phyloP scores from a whole-genome alignment of 2,888 invertebrate species.

The Lymantria dispar region DNA sequence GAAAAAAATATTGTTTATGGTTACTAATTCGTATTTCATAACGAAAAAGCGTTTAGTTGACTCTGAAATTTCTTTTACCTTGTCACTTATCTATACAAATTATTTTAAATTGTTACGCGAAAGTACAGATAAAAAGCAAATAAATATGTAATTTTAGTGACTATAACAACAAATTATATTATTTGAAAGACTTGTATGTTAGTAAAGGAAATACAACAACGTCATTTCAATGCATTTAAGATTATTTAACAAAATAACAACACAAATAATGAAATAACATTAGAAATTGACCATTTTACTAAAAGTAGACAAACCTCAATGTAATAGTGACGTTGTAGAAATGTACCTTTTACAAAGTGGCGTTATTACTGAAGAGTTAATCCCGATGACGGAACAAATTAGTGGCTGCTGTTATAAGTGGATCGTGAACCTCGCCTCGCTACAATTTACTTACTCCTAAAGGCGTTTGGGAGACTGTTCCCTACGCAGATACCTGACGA shows the following conservation, averaged over 20 bases:
- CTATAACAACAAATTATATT: too few species aligned
- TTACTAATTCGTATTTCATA: too few species aligned
- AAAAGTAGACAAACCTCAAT: conserved; percentile 77
- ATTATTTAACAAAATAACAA: conserved; percentile 44
- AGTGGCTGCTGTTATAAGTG: conserved; percentile 63
- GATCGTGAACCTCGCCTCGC: conserved; percentile 66
- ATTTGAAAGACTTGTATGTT: too few species aligned
- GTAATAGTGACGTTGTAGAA: conserved; percentile 74
- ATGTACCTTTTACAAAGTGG: conserved; percentile 56
- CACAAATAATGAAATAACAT: conserved; percentile 67
- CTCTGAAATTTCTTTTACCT: too few species aligned
- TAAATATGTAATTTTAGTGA: too few species aligned
- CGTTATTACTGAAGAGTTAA: conserved; percentile 75
- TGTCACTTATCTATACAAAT: too few species aligned
- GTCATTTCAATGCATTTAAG: conserved; percentile 36
- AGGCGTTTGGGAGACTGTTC: conserved; percentile 52
- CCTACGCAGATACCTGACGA: not conserved
- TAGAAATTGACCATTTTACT: conserved; percentile 78
- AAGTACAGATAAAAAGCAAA: too few species aligned
- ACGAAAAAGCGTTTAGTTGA: too few species aligned
- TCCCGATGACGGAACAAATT: conserved; percentile 82
- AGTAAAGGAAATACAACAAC: too few species aligned
- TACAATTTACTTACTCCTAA: conserved; percentile 73
- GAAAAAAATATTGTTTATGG: too few species aligned
- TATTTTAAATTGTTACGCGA: too few species aligned